Evolutionary conservation across 2,888 invertebrate genomes (phyloP), one percentile per base, ranked within the genome.

Genomic region (Pegoplata infirma): DNA sequence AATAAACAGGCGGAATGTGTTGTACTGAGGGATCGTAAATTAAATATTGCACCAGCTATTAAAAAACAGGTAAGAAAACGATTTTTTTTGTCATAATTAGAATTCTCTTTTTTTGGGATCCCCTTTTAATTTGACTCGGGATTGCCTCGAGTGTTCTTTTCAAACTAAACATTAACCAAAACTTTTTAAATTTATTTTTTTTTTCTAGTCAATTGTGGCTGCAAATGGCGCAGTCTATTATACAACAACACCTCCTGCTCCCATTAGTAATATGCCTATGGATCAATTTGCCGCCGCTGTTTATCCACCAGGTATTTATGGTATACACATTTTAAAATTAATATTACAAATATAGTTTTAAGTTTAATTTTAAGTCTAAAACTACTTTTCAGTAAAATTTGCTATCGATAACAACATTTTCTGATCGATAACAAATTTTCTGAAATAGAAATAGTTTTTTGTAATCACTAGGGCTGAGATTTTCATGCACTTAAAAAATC

Each of bases 1-100:
- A 82, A 40, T 64, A 78, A 68, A 84, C 83, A 93, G 93, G 91
- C 94, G 64, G 95, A 95, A 84, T 94, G 94, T 88, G 93, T 95
- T 81, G 92, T 95, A 59, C 91, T 96, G 85, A 93, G 94, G 84
- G 95, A 96, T 88, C 91, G 95, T 83, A 95, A 95, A 88, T 90
- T 96, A 76, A 96, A 96, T 87, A 95, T 96, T 88, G 96, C 96
- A 44, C 95, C 95, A 81, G 96, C 96, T 82, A 94, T 96, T 80
- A 94, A 95, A 86, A 96, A 96, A 89, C 95, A 96, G 91, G 92
- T 92, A 36, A 61, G 6, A 7, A 19, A 17, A 56, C 53, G 16
- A 16, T 36, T 46, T 44, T 19, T 19, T 25, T 51, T 28, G 5
- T 47, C 17, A 28, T 47, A 12, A 17, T 19, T 19, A 7, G 28